A percentile compares a stretch with the other conserved stretches of the same genome.
Conservation (phyloP, 1,140 invertebrate species). For the Cheumatopsyche charites region DNA sequence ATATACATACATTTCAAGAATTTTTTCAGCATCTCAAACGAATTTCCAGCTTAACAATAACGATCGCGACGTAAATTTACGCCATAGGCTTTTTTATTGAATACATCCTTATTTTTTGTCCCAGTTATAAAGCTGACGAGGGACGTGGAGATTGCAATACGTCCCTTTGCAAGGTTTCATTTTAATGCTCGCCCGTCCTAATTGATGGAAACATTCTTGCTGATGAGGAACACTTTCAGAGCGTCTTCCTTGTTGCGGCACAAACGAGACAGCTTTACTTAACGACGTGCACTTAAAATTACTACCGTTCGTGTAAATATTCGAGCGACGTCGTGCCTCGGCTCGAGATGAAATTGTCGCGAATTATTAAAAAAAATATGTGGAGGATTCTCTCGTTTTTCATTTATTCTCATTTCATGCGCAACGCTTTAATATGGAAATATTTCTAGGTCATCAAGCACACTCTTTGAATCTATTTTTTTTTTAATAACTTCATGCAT, state of each 20-base stretch:
- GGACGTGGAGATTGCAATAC: conserved; percentile 1
- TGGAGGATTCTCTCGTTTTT: too few species aligned
- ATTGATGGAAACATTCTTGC: conserved; percentile 34
- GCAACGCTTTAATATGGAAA: not conserved
- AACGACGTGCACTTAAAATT: conserved; percentile 31
- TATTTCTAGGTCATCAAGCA: too few species aligned
- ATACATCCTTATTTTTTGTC: not conserved
- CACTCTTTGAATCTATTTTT: too few species aligned
- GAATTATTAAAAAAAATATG: not conserved
- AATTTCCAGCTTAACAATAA: not conserved
- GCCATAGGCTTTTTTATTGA: not conserved
- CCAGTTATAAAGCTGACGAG: not conserved
- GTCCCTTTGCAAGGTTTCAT: conserved; percentile 25
- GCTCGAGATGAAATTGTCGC: conserved; percentile 3
- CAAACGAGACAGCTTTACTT: conserved; percentile 31
- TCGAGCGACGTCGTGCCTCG: not conserved
- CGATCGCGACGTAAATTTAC: conserved; percentile 2
- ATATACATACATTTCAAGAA: too few species aligned
- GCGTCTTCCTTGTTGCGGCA: conserved; percentile 26
- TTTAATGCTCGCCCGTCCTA: conserved; percentile 30
- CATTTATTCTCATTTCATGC: not conserved
- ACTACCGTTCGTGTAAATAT: conserved; percentile 29
- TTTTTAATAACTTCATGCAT: too few species aligned
- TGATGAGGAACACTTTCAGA: conserved; percentile 33
- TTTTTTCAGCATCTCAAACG: too few species aligned